Percentiles rank a stretch among this genome's conserved stretches.
These are phyloP conservation scores for Okapia johnstoni DNA, from an alignment of 2,113 vertebrate genomes.

Conservation along the genomic window DNA sequence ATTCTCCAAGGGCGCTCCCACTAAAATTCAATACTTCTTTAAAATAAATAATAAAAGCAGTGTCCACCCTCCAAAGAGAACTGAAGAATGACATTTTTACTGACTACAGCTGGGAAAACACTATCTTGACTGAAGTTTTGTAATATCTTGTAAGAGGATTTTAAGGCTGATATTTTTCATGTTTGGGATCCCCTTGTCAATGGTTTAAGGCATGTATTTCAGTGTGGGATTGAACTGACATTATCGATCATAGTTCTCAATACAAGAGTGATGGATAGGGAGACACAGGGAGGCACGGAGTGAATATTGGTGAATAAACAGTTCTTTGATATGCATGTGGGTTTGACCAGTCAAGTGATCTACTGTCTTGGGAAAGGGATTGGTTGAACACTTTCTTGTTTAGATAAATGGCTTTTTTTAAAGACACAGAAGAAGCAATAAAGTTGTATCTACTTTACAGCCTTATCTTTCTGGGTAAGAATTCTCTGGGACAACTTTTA, in stretches of 20 bases:
- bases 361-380: neutral
- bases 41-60: neutral
- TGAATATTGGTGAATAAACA: neutral
- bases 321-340: neutral
- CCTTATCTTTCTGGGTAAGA: neutral
- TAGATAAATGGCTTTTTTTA: neutral
- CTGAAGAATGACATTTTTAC: neutral
- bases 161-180: neutral
- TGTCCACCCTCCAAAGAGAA: neutral
- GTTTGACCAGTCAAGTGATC: neutral
- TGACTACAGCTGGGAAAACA: neutral
- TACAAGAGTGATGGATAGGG: neutral
- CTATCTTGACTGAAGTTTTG: neutral
- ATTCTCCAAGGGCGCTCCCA: neutral
- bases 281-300: neutral
- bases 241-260: neutral
- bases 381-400: neutral
- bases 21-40: neutral
- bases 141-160: neutral
- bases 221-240: neutral
- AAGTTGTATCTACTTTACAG: neutral
- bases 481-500: neutral
- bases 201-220: conserved; percentile 1
- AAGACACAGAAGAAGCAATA: neutral
- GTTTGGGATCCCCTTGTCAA: neutral